Evolutionary conservation across 2,888 invertebrate species (phyloP).

Genomic region (Aproaerema taeniolella): DNA sequence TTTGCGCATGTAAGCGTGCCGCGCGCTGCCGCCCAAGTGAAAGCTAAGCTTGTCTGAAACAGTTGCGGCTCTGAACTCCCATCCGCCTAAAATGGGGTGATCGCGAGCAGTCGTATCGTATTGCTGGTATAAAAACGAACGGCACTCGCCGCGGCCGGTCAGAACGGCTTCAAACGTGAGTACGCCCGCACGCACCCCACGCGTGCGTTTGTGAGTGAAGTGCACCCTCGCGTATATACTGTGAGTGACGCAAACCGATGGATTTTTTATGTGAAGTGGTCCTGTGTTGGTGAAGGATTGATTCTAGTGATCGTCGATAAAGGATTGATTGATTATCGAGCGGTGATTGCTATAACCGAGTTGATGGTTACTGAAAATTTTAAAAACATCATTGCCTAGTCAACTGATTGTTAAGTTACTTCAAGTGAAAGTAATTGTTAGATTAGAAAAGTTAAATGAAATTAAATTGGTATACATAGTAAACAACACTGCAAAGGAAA

Average conservation of each 20-base stretch:
- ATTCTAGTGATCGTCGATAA: slow-evolving; percentile 4
- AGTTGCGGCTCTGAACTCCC: slow-evolving; percentile 54
- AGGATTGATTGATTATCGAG: slow-evolving; percentile 4
- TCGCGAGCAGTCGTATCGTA: slow-evolving; percentile 81
- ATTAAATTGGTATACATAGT: not conserved
- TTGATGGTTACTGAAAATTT: slow-evolving; percentile 7
- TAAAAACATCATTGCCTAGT: not conserved
- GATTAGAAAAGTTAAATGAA: not conserved
- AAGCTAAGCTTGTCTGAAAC: slow-evolving; percentile 73
- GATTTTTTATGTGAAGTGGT: slow-evolving; percentile 59
- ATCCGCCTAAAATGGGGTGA: slow-evolving; percentile 78
- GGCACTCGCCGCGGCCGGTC: slow-evolving; percentile 86
- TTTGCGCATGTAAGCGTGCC: slow-evolving; percentile 15
- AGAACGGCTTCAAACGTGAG: slow-evolving; percentile 99
- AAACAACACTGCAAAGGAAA: too few species aligned
- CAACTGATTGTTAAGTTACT: slow-evolving; percentile 6
- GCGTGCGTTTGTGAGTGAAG: slow-evolving; percentile 41
- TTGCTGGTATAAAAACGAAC: slow-evolving; percentile 89
- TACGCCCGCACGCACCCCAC: slow-evolving; percentile 68
- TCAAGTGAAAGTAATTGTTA: not conserved
- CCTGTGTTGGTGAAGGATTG: slow-evolving; percentile 34
- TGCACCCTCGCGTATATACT: slow-evolving; percentile 32
- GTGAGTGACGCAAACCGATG: slow-evolving; percentile 59
- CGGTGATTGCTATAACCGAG: not conserved
- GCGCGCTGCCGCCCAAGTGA: slow-evolving; percentile 55